These are phyloP conservation scores for Neuroscelio doddi DNA, from an alignment of 2,888 invertebrate genomes.

Conservation along the genomic window DNA sequence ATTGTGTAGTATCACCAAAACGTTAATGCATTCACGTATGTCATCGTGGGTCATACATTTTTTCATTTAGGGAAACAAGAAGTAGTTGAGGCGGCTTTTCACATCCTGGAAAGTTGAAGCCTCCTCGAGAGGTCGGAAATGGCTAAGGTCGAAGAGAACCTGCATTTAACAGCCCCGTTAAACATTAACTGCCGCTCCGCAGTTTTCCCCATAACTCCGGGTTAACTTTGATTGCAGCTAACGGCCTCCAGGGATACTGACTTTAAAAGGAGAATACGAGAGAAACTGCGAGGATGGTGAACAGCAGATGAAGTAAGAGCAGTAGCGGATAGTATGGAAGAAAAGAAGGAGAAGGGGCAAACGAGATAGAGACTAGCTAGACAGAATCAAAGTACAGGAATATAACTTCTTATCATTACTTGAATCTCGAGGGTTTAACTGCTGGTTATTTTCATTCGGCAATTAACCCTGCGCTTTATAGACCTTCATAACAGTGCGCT, in stretches of 20 bases:
- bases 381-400: slow-evolving; percentile 53
- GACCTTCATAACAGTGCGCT: slow-evolving; percentile 52
- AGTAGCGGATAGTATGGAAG: slow-evolving; percentile 20
- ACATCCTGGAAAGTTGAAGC: slow-evolving; percentile 42
- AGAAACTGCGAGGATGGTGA: slow-evolving; percentile 41
- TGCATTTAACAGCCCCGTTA: slow-evolving; percentile 69
- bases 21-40: slow-evolving; percentile 23
- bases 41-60: slow-evolving; percentile 19
- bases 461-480: slow-evolving; percentile 66
- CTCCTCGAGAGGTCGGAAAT: slow-evolving; percentile 45
- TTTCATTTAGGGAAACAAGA: slow-evolving; percentile 30
- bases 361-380: slow-evolving; percentile 41
- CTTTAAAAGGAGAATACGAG: slow-evolving; percentile 56
- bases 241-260: slow-evolving; percentile 64
- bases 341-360: slow-evolving; percentile 19
- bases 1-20: slow-evolving; percentile 8
- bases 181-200: slow-evolving; percentile 68
- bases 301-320: slow-evolving; percentile 36
- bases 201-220: slow-evolving; percentile 67
- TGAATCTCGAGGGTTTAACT: slow-evolving; percentile 64
- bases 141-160: slow-evolving; percentile 51
- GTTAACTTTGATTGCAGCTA: slow-evolving; percentile 71
- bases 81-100: slow-evolving; percentile 27
- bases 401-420: slow-evolving; percentile 70
- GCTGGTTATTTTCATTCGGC: slow-evolving; percentile 69